phyloP scores from a whole-genome alignment of 2,888 invertebrate genomes.

The Mongoloraphidia duomilia region DNA sequence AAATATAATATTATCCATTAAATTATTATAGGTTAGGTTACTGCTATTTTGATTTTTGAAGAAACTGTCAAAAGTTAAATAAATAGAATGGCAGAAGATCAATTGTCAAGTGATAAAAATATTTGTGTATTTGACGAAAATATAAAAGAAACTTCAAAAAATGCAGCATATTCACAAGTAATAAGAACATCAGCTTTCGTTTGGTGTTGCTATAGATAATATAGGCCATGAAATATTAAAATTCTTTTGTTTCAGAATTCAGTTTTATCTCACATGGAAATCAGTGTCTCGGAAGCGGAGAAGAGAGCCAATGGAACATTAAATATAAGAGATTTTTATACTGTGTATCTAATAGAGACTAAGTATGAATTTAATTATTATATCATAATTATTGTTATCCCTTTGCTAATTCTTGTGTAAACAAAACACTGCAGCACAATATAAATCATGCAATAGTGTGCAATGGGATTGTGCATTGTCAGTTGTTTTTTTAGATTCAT shows the following conservation, averaged over 20 bases:
- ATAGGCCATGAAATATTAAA: not conserved
- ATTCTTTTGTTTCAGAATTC: conserved; percentile 38
- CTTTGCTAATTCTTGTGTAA: not conserved
- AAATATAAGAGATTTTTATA: conserved; percentile 61
- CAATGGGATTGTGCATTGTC: not conserved
- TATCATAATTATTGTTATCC: not conserved
- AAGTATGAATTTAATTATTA: conserved; percentile 40
- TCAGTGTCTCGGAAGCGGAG: conserved; percentile 61
- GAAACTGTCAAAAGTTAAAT: too few species aligned
- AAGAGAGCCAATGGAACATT: conserved; percentile 60
- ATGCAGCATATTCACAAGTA: conserved; percentile 1
- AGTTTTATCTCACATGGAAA: conserved; percentile 55
- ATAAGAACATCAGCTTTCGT: conserved; percentile 24
- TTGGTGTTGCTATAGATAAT: conserved; percentile 46
- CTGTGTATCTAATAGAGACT: conserved; percentile 63
- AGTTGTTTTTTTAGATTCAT: not conserved
- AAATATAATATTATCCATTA: too few species aligned
- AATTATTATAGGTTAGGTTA: too few species aligned
- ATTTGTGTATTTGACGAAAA: not conserved
- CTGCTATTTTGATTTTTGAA: too few species aligned
- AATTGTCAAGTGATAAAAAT: too few species aligned
- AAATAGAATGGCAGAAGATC: too few species aligned
- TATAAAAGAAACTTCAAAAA: conserved; percentile 6
- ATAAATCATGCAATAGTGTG: not conserved
- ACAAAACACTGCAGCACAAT: too few species aligned